phyloP scores from a whole-genome alignment of 2,113 vertebrate genomes.

The Bubo bubo region DNA sequence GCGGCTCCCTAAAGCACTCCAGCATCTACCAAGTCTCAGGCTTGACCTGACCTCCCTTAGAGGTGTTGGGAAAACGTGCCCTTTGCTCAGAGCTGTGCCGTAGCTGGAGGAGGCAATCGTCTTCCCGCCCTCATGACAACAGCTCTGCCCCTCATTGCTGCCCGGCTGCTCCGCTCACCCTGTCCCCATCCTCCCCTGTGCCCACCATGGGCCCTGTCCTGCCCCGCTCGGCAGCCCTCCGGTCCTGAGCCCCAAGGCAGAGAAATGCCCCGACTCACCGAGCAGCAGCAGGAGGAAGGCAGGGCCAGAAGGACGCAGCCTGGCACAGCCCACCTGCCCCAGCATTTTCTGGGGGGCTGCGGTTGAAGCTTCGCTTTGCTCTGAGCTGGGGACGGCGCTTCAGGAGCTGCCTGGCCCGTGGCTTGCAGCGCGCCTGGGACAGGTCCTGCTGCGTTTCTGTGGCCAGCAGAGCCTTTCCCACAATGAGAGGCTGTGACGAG shows the following conservation, averaged over 20 bases:
- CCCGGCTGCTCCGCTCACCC: neutral
- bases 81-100: neutral
- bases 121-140: neutral
- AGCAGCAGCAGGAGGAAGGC: neutral
- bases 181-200: neutral
- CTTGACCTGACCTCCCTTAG: no score
- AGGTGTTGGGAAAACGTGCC: rapidly evolving
- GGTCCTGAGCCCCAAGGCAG: neutral
- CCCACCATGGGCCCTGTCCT: neutral
- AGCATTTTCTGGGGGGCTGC: neutral
- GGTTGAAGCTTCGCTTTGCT: neutral
- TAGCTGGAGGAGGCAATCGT: neutral
- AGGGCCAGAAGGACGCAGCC: neutral
- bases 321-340: no score
- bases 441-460: neutral
- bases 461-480: neutral
- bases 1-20: neutral
- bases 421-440: neutral
- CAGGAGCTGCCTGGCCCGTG: neutral
- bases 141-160: neutral
- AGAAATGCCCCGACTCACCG: neutral
- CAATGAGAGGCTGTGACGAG: neutral
- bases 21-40: no score
- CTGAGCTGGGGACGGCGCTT: neutral
- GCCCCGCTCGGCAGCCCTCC: neutral